These are phyloP conservation scores for Thalassarche chlororhynchos DNA, from an alignment of 2,113 vertebrate genomes.

Conservation along the genomic window DNA sequence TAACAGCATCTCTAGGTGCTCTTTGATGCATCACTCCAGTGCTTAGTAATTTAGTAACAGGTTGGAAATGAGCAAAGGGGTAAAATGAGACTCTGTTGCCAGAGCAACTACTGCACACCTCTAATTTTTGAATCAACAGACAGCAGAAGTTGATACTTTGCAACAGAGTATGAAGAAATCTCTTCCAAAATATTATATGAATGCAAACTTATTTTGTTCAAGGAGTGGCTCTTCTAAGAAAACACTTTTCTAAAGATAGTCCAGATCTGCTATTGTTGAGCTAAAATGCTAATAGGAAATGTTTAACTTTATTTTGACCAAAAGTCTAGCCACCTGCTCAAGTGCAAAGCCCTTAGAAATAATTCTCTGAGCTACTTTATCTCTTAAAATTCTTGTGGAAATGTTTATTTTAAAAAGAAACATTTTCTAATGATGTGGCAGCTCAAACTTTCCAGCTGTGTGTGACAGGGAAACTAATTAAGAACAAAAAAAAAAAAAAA, in stretches of 20 bases:
- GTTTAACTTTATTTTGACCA: background rate
- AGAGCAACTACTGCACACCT: conserved; percentile 81
- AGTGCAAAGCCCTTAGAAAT: background rate
- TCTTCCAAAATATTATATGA: conserved; percentile 52
- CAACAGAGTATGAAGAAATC: conserved; percentile 18
- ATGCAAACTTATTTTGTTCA: background rate
- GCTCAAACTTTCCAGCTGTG: background rate
- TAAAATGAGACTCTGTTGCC: conserved; percentile 91
- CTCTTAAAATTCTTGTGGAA: background rate
- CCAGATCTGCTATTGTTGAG: background rate
- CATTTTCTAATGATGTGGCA: background rate
- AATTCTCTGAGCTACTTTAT: background rate
- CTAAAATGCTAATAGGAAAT: background rate
- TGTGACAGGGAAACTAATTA: background rate
- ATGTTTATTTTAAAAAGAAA: background rate
- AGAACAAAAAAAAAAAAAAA: background rate
- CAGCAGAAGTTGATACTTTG: conserved; percentile 77
- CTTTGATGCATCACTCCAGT: conserved; percentile 84
- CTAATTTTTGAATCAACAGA: conserved; percentile 77
- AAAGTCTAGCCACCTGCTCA: background rate
- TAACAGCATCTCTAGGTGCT: conserved; percentile 81
- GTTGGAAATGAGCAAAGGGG: conserved; percentile 90
- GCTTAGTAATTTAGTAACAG: conserved; percentile 93
- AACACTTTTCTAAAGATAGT: background rate
- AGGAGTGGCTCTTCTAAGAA: background rate